Conservation (phyloP, 2,888 invertebrate genomes). For the Agriotes lineatus region DNA sequence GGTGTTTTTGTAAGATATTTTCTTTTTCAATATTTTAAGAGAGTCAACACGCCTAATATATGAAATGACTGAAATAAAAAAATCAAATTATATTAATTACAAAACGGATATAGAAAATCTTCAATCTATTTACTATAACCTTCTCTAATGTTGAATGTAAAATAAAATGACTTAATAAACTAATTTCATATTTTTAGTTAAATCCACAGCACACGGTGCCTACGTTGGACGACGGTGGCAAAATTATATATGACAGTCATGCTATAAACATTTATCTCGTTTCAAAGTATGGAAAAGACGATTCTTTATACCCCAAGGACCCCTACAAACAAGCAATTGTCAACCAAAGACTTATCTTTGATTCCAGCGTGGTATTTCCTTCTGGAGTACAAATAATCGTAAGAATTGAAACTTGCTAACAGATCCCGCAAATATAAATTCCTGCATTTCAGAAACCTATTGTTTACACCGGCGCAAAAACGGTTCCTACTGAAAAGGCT, state of each 20-base stretch:
- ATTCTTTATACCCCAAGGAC: slow-evolving; percentile 70
- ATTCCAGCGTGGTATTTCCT: slow-evolving; percentile 67
- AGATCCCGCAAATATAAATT: neutral
- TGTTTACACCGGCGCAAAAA: neutral
- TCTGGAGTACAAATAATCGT: neutral
- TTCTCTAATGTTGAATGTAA: no score
- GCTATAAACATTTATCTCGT: slow-evolving; percentile 65
- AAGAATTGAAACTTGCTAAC: neutral
- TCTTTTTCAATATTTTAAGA: no score
- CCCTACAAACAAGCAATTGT: slow-evolving; percentile 67
- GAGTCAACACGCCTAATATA: no score
- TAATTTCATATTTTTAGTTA: slow-evolving; percentile 54
- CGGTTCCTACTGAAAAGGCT: neutral
- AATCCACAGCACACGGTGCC: slow-evolving; percentile 73
- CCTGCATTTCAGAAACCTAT: neutral
- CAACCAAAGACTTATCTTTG: slow-evolving; percentile 70
- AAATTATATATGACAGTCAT: slow-evolving; percentile 67
- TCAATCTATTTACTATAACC: no score
- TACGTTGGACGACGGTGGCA: slow-evolving; percentile 70
- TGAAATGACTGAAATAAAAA: no score
- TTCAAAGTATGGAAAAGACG: slow-evolving; percentile 61
- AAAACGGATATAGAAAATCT: no score
- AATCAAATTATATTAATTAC: no score
- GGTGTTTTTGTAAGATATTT: no score
- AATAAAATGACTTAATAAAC: no score